phyloP scores from a whole-genome alignment of 2,797 vertebrate species.

The Tolypeutes matacus region DNA sequence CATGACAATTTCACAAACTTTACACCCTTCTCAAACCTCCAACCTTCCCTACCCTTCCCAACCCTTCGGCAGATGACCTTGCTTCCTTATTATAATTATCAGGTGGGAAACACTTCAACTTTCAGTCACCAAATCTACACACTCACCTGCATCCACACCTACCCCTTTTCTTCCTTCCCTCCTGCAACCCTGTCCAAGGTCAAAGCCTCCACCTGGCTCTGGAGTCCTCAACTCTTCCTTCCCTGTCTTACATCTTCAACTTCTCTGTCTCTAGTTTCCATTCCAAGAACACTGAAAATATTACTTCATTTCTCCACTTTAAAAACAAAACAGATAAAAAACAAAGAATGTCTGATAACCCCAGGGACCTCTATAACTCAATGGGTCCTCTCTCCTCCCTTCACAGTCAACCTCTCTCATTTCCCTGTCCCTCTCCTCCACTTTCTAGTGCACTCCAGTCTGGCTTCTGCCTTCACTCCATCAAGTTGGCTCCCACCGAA shows the following conservation, averaged over 20 bases:
- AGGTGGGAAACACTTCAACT: background rate
- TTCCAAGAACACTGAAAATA: background rate
- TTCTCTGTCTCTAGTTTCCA: background rate
- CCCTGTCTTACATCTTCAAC: background rate
- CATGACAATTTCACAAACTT: background rate
- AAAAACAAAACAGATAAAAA: constrained; percentile 10
- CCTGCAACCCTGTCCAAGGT: background rate
- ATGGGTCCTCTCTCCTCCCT: background rate
- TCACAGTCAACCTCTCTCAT: background rate
- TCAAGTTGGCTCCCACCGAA: background rate
- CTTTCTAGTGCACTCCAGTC: background rate
- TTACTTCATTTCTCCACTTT: background rate
- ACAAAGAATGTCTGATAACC: background rate
- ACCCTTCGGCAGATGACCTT: background rate
- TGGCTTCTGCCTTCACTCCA: background rate
- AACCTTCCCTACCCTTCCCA: background rate
- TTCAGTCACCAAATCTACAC: background rate
- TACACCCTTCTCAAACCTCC: background rate
- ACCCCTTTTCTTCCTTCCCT: background rate
- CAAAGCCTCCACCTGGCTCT: background rate
- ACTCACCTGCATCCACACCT: background rate
- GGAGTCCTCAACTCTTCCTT: background rate
- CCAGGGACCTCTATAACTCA: background rate
- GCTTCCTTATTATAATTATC: background rate
- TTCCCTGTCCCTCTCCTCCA: background rate